Evolutionary conservation across 2,888 invertebrate genomes (phyloP).

Genomic region (Zeuzera pyrina): DNA sequence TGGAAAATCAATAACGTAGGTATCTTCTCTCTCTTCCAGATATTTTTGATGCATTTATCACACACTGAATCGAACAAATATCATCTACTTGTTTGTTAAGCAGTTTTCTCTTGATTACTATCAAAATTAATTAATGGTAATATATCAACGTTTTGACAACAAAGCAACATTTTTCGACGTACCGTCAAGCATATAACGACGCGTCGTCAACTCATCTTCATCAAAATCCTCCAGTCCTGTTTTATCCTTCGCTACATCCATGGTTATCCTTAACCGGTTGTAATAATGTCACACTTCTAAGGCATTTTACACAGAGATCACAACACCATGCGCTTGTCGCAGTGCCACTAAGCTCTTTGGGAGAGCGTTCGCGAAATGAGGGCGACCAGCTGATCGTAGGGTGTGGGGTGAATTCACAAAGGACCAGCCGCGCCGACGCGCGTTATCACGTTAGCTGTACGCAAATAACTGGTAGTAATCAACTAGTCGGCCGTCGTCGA

Average conservation of each 20-base stretch:
- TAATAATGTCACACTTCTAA: slow-evolving; percentile 27
- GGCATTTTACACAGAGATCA: slow-evolving; percentile 34
- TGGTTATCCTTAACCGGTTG: slow-evolving; percentile 27
- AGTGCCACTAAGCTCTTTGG: slow-evolving; percentile 18
- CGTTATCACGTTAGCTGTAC: slow-evolving; percentile 47
- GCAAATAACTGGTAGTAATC: slow-evolving; percentile 58
- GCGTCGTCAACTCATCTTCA: slow-evolving; percentile 47
- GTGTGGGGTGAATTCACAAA: slow-evolving; percentile 13
- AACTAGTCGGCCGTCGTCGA: slow-evolving; percentile 46
- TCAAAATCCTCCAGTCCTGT: slow-evolving; percentile 44
- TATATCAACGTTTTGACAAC: no score
- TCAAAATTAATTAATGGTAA: no score
- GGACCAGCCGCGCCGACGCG: slow-evolving; percentile 29
- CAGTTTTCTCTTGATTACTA: no score
- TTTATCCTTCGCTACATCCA: slow-evolving; percentile 54
- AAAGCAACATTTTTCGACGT: slow-evolving; percentile 12
- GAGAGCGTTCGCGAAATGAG: slow-evolving; percentile 1
- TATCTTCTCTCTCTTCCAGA: no score
- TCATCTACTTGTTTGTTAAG: no score
- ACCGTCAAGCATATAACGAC: slow-evolving; percentile 68
- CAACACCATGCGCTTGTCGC: slow-evolving; percentile 25
- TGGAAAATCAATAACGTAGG: no score
- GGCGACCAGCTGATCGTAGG: slow-evolving; percentile 33
- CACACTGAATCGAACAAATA: no score
- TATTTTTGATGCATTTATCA: no score